Conservation (phyloP, 2,113 vertebrate species). For the Notothenia rossii region DNA sequence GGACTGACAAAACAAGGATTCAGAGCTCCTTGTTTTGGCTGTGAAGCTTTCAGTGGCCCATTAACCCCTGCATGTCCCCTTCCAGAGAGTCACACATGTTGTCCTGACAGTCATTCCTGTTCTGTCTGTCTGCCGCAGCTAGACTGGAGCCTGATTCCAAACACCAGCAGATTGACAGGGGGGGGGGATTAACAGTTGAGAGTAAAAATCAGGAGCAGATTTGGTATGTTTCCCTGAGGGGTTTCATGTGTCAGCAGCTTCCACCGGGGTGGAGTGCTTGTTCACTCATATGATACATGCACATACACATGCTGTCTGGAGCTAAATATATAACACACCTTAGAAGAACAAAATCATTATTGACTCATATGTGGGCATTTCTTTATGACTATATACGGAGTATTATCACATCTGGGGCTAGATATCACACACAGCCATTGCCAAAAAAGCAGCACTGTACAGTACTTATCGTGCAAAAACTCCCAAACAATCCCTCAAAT, state of each 20-base stretch:
- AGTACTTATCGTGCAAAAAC: constrained; percentile 1
- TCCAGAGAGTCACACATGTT: constrained; percentile 46
- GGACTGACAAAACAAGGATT: constrained; percentile 14
- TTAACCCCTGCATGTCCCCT: constrained; percentile 18
- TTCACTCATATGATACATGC: constrained; percentile 37
- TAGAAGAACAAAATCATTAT: constrained; percentile 11
- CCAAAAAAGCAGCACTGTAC: neutral
- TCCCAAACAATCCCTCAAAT: neutral
- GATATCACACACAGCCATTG: neutral
- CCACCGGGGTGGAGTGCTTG: constrained; percentile 41
- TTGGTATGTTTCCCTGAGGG: constrained; percentile 56
- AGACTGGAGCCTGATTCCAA: constrained; percentile 46
- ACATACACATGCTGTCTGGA: constrained; percentile 56
- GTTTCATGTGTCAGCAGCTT: constrained; percentile 62
- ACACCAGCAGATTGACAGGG: constrained; percentile 25
- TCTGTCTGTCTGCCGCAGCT: constrained; percentile 43
- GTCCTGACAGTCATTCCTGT: constrained; percentile 51
- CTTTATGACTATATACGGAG: constrained; percentile 18
- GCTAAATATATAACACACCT: constrained; percentile 7
- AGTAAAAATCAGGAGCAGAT: constrained; percentile 47
- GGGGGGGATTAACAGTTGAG: constrained; percentile 36
- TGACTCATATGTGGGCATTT: constrained; percentile 15
- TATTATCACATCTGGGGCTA: neutral
- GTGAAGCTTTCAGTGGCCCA: neutral
- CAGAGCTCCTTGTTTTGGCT: constrained; percentile 27